These are phyloP conservation scores for Tragulus kanchil DNA, from an alignment of 2,113 vertebrate genomes.

Conservation along the genomic window DNA sequence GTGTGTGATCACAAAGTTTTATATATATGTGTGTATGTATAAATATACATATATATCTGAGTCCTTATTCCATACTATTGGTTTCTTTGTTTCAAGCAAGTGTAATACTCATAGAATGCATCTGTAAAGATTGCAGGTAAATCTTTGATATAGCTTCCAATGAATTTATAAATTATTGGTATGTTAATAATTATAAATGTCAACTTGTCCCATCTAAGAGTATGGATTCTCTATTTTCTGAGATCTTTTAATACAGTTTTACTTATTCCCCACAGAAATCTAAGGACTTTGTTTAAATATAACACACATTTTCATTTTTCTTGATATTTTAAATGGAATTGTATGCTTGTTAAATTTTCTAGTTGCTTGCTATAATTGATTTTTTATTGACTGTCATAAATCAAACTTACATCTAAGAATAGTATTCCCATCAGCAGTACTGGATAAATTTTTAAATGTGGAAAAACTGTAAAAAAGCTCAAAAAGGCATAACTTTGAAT, in stretches of 20 bases:
- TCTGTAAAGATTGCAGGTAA: background rate
- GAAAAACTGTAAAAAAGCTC: background rate
- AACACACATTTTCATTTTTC: background rate
- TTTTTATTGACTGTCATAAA: background rate
- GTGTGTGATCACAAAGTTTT: no score
- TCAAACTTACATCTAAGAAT: background rate
- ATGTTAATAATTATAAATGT: background rate
- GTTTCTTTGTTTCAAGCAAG: background rate
- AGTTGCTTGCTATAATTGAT: background rate
- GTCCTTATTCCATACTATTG: background rate
- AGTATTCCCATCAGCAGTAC: background rate
- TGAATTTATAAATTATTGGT: constrained; percentile 21
- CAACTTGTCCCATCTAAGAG: background rate
- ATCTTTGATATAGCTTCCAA: background rate
- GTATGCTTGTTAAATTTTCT: background rate
- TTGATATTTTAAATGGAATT: background rate
- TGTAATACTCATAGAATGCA: background rate
- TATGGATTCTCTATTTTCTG: background rate
- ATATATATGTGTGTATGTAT: no score
- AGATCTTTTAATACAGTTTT: background rate
- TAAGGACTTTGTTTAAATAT: background rate
- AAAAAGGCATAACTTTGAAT: background rate
- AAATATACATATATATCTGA: background rate
- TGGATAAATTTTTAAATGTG: background rate
- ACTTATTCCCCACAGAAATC: constrained; percentile 13